Percentiles rank a stretch among this genome's conserved stretches.
phyloP scores from a whole-genome alignment of 2,113 vertebrate genomes.

The Apus apus region DNA sequence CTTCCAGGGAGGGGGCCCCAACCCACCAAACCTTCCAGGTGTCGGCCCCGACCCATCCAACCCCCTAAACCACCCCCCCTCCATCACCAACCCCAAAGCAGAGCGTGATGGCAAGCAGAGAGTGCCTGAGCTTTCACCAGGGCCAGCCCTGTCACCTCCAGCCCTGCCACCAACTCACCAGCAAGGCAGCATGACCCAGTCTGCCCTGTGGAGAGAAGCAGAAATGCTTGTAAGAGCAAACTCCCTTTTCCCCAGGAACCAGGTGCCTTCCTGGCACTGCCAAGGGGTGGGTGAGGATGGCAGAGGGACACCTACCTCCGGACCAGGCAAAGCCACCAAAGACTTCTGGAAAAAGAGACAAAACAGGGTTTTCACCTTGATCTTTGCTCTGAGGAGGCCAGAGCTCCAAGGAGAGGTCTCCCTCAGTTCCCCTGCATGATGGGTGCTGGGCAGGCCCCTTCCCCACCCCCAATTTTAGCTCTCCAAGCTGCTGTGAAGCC shows the following conservation, averaged over 20 bases:
- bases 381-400: background rate
- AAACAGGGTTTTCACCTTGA: rapidly evolving
- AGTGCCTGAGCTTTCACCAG: background rate
- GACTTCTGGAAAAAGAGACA: slow-evolving; percentile 24
- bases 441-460: background rate
- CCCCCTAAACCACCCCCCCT: background rate
- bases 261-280: background rate
- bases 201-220: slow-evolving; percentile 49
- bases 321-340: background rate
- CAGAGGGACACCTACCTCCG: slow-evolving; percentile 53
- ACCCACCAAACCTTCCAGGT: background rate
- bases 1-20: no score
- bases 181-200: background rate
- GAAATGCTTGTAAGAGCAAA: background rate
- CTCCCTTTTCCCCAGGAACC: background rate
- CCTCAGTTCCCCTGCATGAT: rapidly evolving
- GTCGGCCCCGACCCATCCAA: background rate
- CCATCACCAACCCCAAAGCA: background rate
- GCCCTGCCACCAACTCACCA: slow-evolving; percentile 10
- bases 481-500: background rate
- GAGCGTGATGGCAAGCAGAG: background rate
- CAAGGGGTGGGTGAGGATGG: background rate
- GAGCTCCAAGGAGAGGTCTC: background rate
- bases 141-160: background rate
- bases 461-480: background rate